Evolutionary conservation across 2,113 vertebrate genomes (phyloP), one percentile per base, ranked within the genome.

Genomic region (Rhinichthys klamathensis): DNA sequence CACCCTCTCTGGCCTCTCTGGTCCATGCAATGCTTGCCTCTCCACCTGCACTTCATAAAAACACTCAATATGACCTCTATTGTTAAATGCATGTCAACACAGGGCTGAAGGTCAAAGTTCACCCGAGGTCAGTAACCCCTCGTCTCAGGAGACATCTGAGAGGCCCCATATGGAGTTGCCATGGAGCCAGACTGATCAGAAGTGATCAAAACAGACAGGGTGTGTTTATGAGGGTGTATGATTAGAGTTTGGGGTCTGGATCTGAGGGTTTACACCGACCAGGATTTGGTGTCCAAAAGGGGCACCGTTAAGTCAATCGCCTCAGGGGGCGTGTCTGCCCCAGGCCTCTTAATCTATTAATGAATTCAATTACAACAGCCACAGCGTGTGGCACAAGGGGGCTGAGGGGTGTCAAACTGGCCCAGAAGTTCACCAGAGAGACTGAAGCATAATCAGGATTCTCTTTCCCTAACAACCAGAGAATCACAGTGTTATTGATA

Each of bases 11-110:
- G 3, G 32, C 12, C 58, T 81, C 81, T 60, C 15, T 49, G 6
- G 41, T 84, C 67, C 27, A 6, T 65, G 80, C 69, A 65, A 58
- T 65, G 83, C 15, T 61, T 7, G n/a, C 46, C 75, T 44, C 70
- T 85, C 84, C 87, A 88, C 87, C 89, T 88, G 83, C 84, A 87
- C 85, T 84, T 88, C 84, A 90, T 88, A 85, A 90, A 88, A 86
- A 78, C 63, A 83, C 72, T 70, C 82, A 38, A 85, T 77, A 81
- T 84, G 89, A 90, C 82, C 82, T 87, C 83, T 85, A 85, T 88
- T 88, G 84, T 72, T 51, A 74, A 58, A 38, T 77, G 54, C 87
- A 84, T 90, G 89, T 89, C 80, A 85, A 85, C 87, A 81, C 79
- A 67, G 54, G 63, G 67, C 54, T 35, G 44, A 61, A 69, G 84